Conservation (phyloP, 2,797 vertebrate species). For the Amblyraja radiata region DNA sequence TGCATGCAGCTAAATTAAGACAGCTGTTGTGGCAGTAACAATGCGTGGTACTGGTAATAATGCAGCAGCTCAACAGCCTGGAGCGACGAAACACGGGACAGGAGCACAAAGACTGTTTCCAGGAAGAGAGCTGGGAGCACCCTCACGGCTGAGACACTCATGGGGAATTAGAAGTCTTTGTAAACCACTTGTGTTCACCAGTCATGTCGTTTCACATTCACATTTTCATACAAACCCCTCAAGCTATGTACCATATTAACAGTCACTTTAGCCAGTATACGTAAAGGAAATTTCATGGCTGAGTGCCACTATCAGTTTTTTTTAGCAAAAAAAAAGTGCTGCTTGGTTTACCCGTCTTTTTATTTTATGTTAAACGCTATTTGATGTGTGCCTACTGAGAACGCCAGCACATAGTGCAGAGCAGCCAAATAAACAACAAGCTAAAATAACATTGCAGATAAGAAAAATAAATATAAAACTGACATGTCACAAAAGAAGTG, state of each 20-base stretch:
- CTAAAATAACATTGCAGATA: slow-evolving; percentile 1
- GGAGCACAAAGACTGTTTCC: background rate
- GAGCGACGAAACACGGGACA: background rate
- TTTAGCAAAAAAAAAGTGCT: background rate
- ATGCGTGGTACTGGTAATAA: background rate
- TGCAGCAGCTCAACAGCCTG: background rate
- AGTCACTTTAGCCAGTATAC: slow-evolving; percentile 10
- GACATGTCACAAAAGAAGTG: background rate
- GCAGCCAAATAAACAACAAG: background rate
- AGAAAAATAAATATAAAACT: slow-evolving; percentile 5
- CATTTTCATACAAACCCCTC: background rate
- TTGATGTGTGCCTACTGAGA: background rate
- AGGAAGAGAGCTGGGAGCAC: background rate
- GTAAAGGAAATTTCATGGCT: background rate
- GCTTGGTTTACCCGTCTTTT: background rate
- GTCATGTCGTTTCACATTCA: background rate
- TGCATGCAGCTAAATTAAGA: background rate
- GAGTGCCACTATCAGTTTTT: background rate
- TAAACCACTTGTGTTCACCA: slow-evolving; percentile 1
- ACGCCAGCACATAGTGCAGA: background rate
- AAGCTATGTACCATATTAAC: background rate
- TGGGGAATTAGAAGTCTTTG: background rate
- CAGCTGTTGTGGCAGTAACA: background rate
- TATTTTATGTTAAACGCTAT: background rate
- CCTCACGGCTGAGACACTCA: background rate